Base-by-base conservation (phyloP, 2,113 vertebrate genomes). In the Emydocephalus ijimae region DNA sequence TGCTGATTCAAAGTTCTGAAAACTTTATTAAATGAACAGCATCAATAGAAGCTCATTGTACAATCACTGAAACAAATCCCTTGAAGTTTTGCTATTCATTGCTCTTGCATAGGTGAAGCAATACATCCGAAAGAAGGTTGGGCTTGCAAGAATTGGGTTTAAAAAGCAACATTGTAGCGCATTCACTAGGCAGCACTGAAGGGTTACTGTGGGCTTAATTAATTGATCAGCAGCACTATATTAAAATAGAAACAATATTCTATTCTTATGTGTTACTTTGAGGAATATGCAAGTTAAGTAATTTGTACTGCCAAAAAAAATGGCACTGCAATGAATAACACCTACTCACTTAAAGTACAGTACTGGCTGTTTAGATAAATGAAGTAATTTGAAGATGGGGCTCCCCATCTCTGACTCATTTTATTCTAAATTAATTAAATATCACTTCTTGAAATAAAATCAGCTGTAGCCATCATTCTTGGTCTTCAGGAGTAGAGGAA, bases 21-120 rank as follows among this genome's bases (percentile, higher is more conserved):
- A 95, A 96, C 88, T 96, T 96, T 96, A 94, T 93, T 92, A 95
- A 95, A 92, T 64, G 56, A 92, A 94, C 93, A 90, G 95, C 29
- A 2, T 88, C 92, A 87, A 34, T 21, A 92, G 93, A 90, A 85
- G 1, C 93, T 92, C 91, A 59, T 92, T 14, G 90, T 94, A 74
- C 92, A 92, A 93, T 21, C 88, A 54, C 14, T 85, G 92, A 88
- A 94, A 91, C 85, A 26, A 74, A 34, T 89, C 95, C 5, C 89
- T 94, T 91, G 92, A 92, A 91, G 91, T 95, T 24, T 26, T 91
- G 90, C 88, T 94, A 52, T 95, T 95, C 94, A 90, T 45, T 52
- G 3, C 88, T 54, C 18, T 69, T 94, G 0, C 92, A 87, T 23
- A 4, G 43, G 11, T 90, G 43, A 90, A 92, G 92, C 92, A 88